A percentile compares a stretch with the other conserved stretches of the same genome.
Evolutionary conservation across 2,113 vertebrate species (phyloP).

Genomic region (Xiphophorus maculatus): DNA sequence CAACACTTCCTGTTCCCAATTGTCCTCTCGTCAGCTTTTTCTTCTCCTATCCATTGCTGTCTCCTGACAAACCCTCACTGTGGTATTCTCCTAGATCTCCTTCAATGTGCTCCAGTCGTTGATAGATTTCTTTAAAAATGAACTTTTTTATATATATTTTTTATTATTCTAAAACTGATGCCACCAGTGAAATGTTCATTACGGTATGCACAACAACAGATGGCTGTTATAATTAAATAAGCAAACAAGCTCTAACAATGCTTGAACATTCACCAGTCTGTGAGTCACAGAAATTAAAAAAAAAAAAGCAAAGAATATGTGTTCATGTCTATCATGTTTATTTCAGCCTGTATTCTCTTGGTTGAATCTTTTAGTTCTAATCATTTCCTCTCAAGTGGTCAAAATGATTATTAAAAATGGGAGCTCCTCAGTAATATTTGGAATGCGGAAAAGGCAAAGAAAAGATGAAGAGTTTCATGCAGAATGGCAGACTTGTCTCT

Average conservation of each 20-base stretch:
- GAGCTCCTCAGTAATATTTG: background rate
- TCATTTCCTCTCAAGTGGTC: background rate
- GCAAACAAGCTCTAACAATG: slow-evolving; percentile 21
- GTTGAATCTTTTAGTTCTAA: slow-evolving; percentile 18
- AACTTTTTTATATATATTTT: background rate
- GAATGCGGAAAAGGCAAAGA: background rate
- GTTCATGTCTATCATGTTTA: background rate
- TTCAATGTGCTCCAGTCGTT: slow-evolving; percentile 34
- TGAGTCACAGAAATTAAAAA: background rate
- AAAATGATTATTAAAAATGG: slow-evolving; percentile 22
- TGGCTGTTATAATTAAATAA: slow-evolving; percentile 22
- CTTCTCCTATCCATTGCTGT: slow-evolving; percentile 58
- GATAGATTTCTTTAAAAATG: slow-evolving; percentile 34
- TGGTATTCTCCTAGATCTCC: slow-evolving; percentile 6
- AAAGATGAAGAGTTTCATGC: slow-evolving; percentile 48
- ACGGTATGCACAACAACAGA: slow-evolving; percentile 9
- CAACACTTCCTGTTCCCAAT: slow-evolving; percentile 63
- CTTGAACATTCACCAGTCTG: background rate
- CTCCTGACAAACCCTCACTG: slow-evolving; percentile 48
- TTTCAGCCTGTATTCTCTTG: slow-evolving; percentile 12
- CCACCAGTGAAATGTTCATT: slow-evolving; percentile 36
- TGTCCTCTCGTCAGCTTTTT: slow-evolving; percentile 58
- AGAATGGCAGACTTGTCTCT: slow-evolving; percentile 70
- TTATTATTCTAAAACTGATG: slow-evolving; percentile 43
- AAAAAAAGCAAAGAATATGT: background rate